Evolutionary conservation across 2,113 vertebrate species (phyloP).

Genomic region (Dromaius novaehollandiae): DNA sequence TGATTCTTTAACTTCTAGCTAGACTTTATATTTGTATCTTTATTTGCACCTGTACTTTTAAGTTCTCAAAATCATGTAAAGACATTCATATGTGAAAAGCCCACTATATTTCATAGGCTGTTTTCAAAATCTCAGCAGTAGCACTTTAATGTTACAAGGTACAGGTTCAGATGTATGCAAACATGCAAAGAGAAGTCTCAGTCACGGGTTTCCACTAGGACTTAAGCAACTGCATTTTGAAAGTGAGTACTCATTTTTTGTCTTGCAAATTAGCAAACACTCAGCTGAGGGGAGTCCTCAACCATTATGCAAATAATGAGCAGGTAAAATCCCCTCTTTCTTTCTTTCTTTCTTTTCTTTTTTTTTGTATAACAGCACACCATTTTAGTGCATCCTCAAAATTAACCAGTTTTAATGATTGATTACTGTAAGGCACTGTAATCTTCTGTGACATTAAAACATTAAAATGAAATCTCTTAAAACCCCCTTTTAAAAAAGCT

Average conservation of each 20-base stretch:
- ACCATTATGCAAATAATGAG: constrained; percentile 56
- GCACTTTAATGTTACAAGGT: neutral
- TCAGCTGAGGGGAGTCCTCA: constrained; percentile 52
- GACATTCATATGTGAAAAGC: neutral
- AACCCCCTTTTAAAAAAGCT: neutral
- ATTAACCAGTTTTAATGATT: constrained; percentile 39
- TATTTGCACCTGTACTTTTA: constrained; percentile 26
- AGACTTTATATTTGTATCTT: neutral
- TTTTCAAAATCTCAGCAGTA: constrained; percentile 8
- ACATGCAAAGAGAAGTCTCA: neutral
- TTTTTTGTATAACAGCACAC: constrained; percentile 3
- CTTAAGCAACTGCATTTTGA: constrained; percentile 23
- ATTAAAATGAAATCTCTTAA: constrained; percentile 29
- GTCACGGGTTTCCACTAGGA: neutral
- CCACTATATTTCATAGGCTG: constrained; percentile 13
- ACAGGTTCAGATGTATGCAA: constrained; percentile 58
- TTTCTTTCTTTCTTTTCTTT: constrained; percentile 22
- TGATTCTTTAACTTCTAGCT: neutral
- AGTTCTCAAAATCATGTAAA: constrained; percentile 17
- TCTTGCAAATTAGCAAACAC: constrained; percentile 61
- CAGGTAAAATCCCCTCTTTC: constrained; percentile 29
- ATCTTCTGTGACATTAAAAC: constrained; percentile 23
- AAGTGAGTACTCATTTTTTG: constrained; percentile 54
- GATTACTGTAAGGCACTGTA: constrained; percentile 20
- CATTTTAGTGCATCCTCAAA: neutral